Conservation (phyloP, 2,888 invertebrate species). For the Tolmerus cingulatus region DNA sequence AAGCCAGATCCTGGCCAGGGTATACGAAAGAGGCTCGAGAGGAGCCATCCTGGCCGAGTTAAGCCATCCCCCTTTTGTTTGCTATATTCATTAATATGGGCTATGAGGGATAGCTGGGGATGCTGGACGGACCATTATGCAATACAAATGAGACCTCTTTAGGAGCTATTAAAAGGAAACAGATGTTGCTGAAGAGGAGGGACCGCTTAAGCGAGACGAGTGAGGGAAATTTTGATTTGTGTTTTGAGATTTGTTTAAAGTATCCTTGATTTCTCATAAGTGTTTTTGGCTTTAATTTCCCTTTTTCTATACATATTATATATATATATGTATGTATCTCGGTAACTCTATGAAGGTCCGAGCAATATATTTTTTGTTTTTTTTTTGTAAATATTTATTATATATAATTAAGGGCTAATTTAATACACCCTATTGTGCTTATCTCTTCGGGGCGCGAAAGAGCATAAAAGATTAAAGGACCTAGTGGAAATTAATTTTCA, state of each 20-base stretch:
- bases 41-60: not conserved
- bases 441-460: not conserved
- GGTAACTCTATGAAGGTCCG: not conserved
- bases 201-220: conserved; percentile 1
- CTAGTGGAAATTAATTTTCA: conserved; percentile 47
- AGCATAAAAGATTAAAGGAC: conserved; percentile 43
- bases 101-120: not conserved
- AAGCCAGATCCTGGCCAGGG: not conserved
- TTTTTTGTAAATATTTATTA: not conserved
- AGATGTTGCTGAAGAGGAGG: conserved; percentile 17
- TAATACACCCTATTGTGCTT: not conserved
- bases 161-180: conserved; percentile 23
- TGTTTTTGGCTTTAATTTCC: not conserved
- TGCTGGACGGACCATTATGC: conserved; percentile 11
- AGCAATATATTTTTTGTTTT: not conserved
- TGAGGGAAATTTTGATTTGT: conserved; percentile 1
- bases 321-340: too few relatives aligned
- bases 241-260: conserved; percentile 13
- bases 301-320: too few relatives aligned
- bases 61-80: not conserved
- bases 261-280: not conserved
- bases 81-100: conserved; percentile 16
- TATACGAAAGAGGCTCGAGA: not conserved
- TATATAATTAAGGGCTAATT: not conserved
- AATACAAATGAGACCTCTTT: conserved; percentile 33